Evolutionary conservation across 2,113 vertebrate species (phyloP), one percentile per base, ranked within the genome.

Genomic region (Cyanocitta stelleri): DNA sequence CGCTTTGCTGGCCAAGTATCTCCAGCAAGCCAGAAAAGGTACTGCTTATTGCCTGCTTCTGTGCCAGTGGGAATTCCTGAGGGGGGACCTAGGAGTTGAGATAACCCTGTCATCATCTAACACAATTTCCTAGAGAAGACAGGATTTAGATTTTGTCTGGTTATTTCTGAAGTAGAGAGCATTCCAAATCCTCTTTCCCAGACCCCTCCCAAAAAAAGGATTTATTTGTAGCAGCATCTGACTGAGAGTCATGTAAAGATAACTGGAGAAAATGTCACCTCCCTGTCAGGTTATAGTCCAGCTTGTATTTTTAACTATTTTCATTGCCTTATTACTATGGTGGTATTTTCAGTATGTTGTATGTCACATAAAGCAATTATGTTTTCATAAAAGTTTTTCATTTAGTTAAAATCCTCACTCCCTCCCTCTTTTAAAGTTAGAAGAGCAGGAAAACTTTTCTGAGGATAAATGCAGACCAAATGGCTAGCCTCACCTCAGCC

Each of bases 1-100:
- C 1, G 98, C 98, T 55, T 96, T 99, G 95, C 96, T 99, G 94
- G 98, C 99, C 81, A 98, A 98, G 95, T 99, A 99, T 52, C 98
- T 99, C 79, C 98, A 98, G 97, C 98, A 98, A 82, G 98, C 98
- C 88, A 98, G 98, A 85, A 99, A 98, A 99, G 99, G 99, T 99
- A 97, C 48, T 3, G 43, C 3, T 37, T 94, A 73, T 85, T 69
- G 30, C 51, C 71, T 62, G 7, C 52, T n/a, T 7, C 71, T 41
- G 20, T 17, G 43, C 37, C 72, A 5, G 54, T 13, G 58, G 63
- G 10, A 11, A 32, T 52, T 59, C 44, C 59, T 80, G 33, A 39
- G 32, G 68, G 54, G 62, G 12, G 14, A 24, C 21, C 35, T 13
- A 37, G 79, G 15, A 22, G 32, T 1, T 89, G 55, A 23, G 46